Evolutionary conservation across 2,888 invertebrate species (phyloP), one percentile per base, ranked within the genome.

Genomic region (Oscheius sp.): DNA sequence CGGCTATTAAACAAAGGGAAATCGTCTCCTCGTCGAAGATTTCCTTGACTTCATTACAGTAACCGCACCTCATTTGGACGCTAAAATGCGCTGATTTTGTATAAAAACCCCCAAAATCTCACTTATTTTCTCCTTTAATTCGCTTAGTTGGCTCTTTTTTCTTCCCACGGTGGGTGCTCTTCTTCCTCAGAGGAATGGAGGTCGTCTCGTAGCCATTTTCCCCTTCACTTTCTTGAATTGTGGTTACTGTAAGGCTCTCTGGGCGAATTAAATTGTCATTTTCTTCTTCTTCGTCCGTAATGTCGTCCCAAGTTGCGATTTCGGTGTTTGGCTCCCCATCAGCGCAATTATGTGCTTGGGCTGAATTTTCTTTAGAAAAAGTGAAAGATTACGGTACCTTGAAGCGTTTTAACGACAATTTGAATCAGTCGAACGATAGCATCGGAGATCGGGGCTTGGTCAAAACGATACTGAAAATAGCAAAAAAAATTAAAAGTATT

Each of bases 1-100:
- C 90, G 77, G 94, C 94, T 61, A 97, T 94, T 84, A 99, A 94
- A 86, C 96, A 93, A 70, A 98, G 92, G 23, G 86, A 86, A 7
- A 88, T 77, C 89, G 98, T 97, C 89, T 99, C 98, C 89, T 99
- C 98, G 78, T 95, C 95, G 90, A 96, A 98, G 89, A 95, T 93
- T 89, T 96, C 95, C 76, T 93, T 92, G 2, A 93, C 91, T 0
- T 93, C 93, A 18, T 96, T 95, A 89, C 98, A 99, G 88, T 96
- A 95, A 0, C 94, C 92, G 88, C 95, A 96, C 88, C 91, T 75
- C 46, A 89, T 83, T 43, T 85, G 74, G 18, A 88, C 85, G 16
- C 83, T 80, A 66, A 69, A 69, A 72, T 69, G 23, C 2, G 59
- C 21, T 49, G 59, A 23, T 5, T 25, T 58, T 18, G 12, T 23